Conservation (phyloP, 1,140 invertebrate genomes). For the Neodiprion pinetum region DNA sequence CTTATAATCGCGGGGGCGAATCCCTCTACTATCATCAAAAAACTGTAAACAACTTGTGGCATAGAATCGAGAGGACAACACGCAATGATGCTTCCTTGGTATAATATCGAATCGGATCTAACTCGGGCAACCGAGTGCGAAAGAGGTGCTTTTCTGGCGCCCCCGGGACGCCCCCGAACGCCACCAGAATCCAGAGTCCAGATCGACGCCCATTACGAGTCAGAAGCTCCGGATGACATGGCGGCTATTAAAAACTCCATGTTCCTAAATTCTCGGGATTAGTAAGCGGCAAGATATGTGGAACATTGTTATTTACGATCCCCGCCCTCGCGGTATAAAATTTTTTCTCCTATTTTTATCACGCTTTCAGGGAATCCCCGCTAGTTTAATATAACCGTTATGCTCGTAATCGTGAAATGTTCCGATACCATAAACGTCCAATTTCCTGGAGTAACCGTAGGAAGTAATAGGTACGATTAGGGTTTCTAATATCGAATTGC, state of each 20-base stretch:
- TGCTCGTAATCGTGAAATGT: too few relatives aligned
- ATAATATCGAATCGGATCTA: too few relatives aligned
- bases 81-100: too few relatives aligned
- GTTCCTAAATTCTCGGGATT: conserved; percentile 42
- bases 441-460: too few relatives aligned
- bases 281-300: conserved; percentile 42
- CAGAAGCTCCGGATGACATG: conserved; percentile 9
- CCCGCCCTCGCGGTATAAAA: conserved; percentile 15
- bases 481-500: too few relatives aligned
- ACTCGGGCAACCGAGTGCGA: too few relatives aligned
- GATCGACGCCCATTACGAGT: neutral
- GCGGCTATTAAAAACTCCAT: conserved; percentile 26
- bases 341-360: conserved; percentile 12
- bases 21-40: too few relatives aligned
- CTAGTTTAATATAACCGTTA: neutral
- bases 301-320: conserved; percentile 21
- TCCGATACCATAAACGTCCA: too few relatives aligned
- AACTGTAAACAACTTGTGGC: too few relatives aligned
- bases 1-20: too few relatives aligned
- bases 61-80: too few relatives aligned
- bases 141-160: neutral
- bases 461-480: too few relatives aligned
- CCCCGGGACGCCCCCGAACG: neutral
- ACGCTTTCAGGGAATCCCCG: conserved; percentile 15
- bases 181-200: neutral